Percentiles rank a stretch among this genome's conserved stretches.
These are phyloP conservation scores for Pectinophora gossypiella DNA, from an alignment of 1,140 invertebrate genomes.

Conservation along the genomic window DNA sequence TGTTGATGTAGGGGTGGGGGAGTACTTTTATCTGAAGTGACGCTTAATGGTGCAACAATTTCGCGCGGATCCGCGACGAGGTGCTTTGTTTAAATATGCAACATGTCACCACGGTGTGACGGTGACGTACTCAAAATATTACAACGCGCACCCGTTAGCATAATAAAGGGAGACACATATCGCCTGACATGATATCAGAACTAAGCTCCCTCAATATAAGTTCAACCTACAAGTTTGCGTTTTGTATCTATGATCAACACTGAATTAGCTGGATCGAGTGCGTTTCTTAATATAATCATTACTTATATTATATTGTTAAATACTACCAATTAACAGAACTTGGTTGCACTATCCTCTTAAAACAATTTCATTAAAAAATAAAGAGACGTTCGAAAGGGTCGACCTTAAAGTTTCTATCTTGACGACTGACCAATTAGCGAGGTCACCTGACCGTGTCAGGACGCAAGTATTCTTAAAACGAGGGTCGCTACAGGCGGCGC, in stretches of 20 bases:
- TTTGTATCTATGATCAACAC: no score
- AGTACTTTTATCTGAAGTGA: slow-evolving; percentile 49
- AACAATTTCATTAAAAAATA: no score
- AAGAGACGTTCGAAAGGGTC: no score
- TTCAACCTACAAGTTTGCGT: no score
- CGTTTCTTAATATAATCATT: no score
- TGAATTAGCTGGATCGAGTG: no score
- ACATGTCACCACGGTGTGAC: slow-evolving; percentile 41
- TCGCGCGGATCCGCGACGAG: slow-evolving; percentile 39
- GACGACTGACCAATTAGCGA: background rate
- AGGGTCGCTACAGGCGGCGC: slow-evolving; percentile 60
- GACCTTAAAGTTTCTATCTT: no score
- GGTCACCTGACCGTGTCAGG: background rate
- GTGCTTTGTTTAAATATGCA: slow-evolving; percentile 70
- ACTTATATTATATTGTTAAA: no score
- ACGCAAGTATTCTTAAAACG: slow-evolving; percentile 24
- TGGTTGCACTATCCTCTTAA: no score
- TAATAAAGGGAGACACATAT: slow-evolving; percentile 38
- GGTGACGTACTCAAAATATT: slow-evolving; percentile 70
- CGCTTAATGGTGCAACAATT: slow-evolving; percentile 48
- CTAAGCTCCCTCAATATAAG: no score
- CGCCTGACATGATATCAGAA: background rate
- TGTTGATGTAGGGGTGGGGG: slow-evolving; percentile 1
- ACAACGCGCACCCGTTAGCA: slow-evolving; percentile 64
- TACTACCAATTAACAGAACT: no score